Base-by-base conservation (phyloP, 2,113 vertebrate genomes). In the Pteronura brasiliensis region DNA sequence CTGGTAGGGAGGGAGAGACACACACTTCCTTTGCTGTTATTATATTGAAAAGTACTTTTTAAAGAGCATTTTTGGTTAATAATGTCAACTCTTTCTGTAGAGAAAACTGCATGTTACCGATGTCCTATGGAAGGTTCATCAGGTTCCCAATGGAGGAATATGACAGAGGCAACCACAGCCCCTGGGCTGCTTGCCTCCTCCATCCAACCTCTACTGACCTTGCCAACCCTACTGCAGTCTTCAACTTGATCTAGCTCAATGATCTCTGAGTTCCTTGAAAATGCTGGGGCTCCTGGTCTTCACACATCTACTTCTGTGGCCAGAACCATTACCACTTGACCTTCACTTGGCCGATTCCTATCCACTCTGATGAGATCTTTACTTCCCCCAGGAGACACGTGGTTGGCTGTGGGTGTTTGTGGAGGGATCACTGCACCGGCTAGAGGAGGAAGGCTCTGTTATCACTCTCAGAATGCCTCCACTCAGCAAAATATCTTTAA, bases 361-460 rank as follows among this genome's bases (percentile, higher is more conserved):
- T 72, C n/a, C 59, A 44, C 6, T 1, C 12, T 21, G 17, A 3
- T 13, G 42, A 36, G 59, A 25, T n/a, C 20, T 83, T 52, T 21
- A 3, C 27, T 42, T 39, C 7, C 21, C 83, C 17, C 5, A 12
- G 52, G 39, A 90, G n/a, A 82, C 21, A 8, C 9, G 1, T 6
- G 21, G 61, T 23, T 42, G 39, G 29, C 4, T 7, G 71, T 14
- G 29, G 17, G 23, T 27, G 52, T 57, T 63, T 92, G 57, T 27
- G 49, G 39, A 44, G 49, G 49, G 61, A 57, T n/a, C 3, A 34
- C 11, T 12, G 34, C 6, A 8, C 1, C 0, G 0, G 0, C 8
- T 55, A n/a, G 47, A 57, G 47, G n/a, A 55, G 0, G 21, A 27
- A 23, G 77, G 39, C 86, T 61, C 86, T 11, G 15, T 27, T 14